Evolutionary conservation across 2,888 invertebrate genomes (phyloP).

Genomic region (Melieria omissa): DNA sequence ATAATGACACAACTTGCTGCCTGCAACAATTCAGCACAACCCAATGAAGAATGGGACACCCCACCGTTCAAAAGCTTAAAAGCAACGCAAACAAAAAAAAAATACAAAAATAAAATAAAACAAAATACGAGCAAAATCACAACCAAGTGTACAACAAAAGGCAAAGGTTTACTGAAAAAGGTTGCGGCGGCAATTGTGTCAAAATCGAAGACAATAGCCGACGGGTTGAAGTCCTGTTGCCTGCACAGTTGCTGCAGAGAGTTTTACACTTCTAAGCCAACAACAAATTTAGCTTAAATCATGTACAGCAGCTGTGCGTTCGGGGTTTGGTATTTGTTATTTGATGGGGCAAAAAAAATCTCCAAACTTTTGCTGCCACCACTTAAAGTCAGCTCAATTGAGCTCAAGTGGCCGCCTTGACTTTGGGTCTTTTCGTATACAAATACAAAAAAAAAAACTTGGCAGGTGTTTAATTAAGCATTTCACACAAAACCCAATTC

Average conservation of each 20-base stretch:
- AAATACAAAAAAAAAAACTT: background rate
- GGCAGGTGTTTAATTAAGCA: slow-evolving; percentile 26
- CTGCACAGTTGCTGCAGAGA: too few species aligned
- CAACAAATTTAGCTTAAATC: too few species aligned
- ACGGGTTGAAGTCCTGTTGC: too few species aligned
- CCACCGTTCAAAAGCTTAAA: background rate
- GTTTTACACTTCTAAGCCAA: too few species aligned
- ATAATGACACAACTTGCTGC: slow-evolving; percentile 17
- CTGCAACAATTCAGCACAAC: background rate
- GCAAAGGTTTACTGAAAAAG: background rate
- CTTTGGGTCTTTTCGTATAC: background rate
- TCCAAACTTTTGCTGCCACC: background rate
- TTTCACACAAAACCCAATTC: background rate
- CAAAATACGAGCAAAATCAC: background rate
- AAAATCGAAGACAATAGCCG: too few species aligned
- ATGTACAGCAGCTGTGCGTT: background rate
- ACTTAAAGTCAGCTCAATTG: background rate
- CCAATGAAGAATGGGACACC: background rate
- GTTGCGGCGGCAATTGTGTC: background rate
- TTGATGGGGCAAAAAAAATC: background rate
- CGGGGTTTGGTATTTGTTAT: background rate
- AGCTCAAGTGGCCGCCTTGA: background rate
- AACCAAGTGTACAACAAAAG: slow-evolving; percentile 14
- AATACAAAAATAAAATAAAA: background rate
- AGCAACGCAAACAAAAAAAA: background rate